Evolutionary conservation across 1,140 invertebrate species (phyloP).

Genomic region (Augochlora pura): DNA sequence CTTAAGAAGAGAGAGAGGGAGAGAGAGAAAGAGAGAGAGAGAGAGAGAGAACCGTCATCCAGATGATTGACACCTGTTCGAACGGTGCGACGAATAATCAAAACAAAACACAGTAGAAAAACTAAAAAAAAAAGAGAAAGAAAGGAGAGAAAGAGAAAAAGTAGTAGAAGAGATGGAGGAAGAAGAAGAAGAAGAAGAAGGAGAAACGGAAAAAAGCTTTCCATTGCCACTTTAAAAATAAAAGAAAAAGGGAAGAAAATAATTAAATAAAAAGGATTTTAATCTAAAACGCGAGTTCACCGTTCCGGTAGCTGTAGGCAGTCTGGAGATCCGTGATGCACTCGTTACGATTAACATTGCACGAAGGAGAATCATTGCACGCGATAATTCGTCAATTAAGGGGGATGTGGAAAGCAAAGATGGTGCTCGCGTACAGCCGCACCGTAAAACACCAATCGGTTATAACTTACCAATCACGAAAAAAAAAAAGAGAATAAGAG

Average conservation of each 20-base stretch:
- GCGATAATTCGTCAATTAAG: constrained; percentile 11
- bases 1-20: neutral
- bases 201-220: neutral
- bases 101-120: constrained; percentile 18
- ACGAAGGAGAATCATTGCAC: constrained; percentile 25
- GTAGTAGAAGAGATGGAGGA: neutral
- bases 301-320: neutral
- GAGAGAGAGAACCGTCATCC: neutral
- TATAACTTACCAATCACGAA: neutral
- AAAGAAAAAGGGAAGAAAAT: neutral
- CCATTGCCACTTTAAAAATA: constrained; percentile 4
- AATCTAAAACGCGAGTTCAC: neutral
- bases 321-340: constrained; percentile 34
- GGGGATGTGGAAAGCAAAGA: constrained; percentile 29
- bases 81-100: constrained; percentile 40
- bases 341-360: constrained; percentile 60
- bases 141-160: neutral
- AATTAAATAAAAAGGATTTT: neutral
- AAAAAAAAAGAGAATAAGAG: neutral
- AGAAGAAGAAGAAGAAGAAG: neutral
- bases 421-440: constrained; percentile 24
- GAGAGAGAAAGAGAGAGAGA: no score
- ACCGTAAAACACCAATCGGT: constrained; percentile 22
- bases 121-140: neutral
- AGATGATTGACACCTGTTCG: constrained; percentile 31